These are phyloP conservation scores for Neelides folsomi DNA, from an alignment of 2,888 invertebrate species.

Conservation along the genomic window DNA sequence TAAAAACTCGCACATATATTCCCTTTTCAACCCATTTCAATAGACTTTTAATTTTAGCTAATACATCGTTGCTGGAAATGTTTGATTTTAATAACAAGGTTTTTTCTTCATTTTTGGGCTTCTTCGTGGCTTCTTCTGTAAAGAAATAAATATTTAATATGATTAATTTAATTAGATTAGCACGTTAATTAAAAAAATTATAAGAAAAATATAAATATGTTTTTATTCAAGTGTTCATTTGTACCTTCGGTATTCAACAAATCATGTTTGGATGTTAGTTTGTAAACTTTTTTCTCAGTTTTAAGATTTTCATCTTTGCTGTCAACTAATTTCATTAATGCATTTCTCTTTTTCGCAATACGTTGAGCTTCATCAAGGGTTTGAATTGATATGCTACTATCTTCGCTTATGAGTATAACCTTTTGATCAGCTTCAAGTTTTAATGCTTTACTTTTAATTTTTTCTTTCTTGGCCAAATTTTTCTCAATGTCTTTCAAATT, in stretches of 20 bases:
- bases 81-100: slow-evolving; percentile 20
- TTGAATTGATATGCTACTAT: slow-evolving; percentile 6
- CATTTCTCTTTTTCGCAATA: slow-evolving; percentile 20
- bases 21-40: slow-evolving; percentile 23
- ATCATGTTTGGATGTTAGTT: slow-evolving; percentile 14
- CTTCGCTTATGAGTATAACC: slow-evolving; percentile 19
- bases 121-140: slow-evolving; percentile 7
- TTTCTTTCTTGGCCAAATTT: slow-evolving; percentile 7
- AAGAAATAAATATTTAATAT: background rate
- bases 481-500: slow-evolving; percentile 9
- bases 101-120: slow-evolving; percentile 18
- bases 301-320: slow-evolving; percentile 5
- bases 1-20: slow-evolving; percentile 16
- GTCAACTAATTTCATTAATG: slow-evolving; percentile 13
- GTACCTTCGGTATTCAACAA: background rate
- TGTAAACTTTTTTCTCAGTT: slow-evolving; percentile 19
- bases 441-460: slow-evolving; percentile 7
- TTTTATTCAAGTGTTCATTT: too few relatives aligned
- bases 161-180: too few relatives aligned
- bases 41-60: slow-evolving; percentile 18
- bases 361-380: slow-evolving; percentile 23
- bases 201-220: too few relatives aligned
- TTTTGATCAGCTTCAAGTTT: slow-evolving; percentile 10
- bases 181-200: too few relatives aligned
- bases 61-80: slow-evolving; percentile 19